Conservation (phyloP, 2,888 invertebrate species). For the Drosophila atroscutellata region DNA sequence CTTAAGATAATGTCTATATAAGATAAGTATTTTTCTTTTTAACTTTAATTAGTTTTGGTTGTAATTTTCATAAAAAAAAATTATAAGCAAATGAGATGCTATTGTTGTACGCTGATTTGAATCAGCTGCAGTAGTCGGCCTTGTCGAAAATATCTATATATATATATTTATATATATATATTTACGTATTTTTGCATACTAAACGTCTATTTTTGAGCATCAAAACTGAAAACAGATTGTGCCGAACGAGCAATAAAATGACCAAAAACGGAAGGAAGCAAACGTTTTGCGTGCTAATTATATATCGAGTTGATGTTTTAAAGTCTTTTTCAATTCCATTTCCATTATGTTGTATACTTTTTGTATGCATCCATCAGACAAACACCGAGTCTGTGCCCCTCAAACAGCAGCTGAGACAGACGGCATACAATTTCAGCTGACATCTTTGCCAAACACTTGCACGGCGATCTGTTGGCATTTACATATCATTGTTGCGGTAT, state of each 20-base stretch:
- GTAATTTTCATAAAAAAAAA: constrained; percentile 27
- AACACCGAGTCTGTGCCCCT: constrained; percentile 54
- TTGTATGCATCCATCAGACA: constrained; percentile 51
- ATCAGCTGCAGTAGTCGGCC: constrained; percentile 44
- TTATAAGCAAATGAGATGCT: constrained; percentile 60
- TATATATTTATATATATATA: constrained; percentile 8
- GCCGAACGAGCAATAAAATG: constrained; percentile 20
- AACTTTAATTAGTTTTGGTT: constrained; percentile 20
- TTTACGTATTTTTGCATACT: constrained; percentile 45
- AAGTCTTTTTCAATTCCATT: constrained; percentile 21
- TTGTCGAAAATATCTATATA: constrained; percentile 39
- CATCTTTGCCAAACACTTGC: constrained; percentile 65
- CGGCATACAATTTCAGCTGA: constrained; percentile 31
- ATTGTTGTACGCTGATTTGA: constrained; percentile 54
- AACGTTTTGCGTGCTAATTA: constrained; percentile 56
- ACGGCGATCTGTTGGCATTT: constrained; percentile 52
- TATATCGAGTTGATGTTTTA: constrained; percentile 29
- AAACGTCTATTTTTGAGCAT: constrained; percentile 47
- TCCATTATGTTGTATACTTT: neutral
- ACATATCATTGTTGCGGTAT: constrained; percentile 28
- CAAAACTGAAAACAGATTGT: constrained; percentile 31
- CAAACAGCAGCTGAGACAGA: constrained; percentile 17
- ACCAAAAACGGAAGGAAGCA: constrained; percentile 61
- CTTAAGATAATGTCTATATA: constrained; percentile 46
- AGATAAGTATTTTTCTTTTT: constrained; percentile 37